Evolutionary conservation across 53 echinoderm and acorn worm species (phyloP).

Genomic region (Antedon mediterranea): DNA sequence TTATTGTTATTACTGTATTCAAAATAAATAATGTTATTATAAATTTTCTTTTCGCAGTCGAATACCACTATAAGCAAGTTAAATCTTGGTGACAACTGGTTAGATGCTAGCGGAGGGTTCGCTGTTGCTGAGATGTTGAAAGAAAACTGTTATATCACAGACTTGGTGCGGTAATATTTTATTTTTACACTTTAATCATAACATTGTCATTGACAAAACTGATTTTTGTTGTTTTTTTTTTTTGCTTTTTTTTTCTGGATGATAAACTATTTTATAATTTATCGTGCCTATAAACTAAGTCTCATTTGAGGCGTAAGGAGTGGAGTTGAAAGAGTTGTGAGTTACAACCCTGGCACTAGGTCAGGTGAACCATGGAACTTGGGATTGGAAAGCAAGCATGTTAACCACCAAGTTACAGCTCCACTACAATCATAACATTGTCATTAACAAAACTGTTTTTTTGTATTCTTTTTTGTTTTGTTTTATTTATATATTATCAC

Average conservation of each 20-base stretch:
- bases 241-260: neutral
- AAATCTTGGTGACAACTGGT: conserved; percentile 91
- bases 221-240: no score
- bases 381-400: no score
- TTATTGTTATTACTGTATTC: neutral
- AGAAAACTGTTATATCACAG: conserved; percentile 96
- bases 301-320: no score
- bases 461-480: neutral
- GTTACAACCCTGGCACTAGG: no score
- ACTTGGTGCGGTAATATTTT: conserved; percentile 42
- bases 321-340: no score
- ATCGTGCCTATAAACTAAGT: no score
- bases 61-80: conserved; percentile 89
- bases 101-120: conserved; percentile 69
- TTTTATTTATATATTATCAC: neutral
- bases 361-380: no score
- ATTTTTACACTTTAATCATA: no score
- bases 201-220: no score
- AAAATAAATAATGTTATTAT: neutral
- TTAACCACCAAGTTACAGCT: no score
- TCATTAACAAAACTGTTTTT: neutral
- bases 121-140: conserved; percentile 93
- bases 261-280: no score
- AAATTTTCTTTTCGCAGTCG: conserved; percentile 29
- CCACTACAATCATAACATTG: no score